Evolutionary conservation across 2,888 invertebrate species (phyloP).

Genomic region (Phyllotreta striolata): DNA sequence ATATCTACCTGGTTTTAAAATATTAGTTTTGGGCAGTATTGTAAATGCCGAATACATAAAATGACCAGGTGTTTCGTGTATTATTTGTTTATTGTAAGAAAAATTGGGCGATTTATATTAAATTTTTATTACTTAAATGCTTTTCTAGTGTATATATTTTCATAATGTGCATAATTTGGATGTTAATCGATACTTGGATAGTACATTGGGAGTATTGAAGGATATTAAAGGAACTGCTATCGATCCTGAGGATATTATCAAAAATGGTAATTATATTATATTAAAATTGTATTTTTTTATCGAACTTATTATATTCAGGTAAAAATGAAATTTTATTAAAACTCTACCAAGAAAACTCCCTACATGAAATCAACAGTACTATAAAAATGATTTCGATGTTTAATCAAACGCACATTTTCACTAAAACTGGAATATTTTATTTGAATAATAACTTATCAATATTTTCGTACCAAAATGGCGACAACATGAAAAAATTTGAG

Average conservation of each 20-base stretch:
- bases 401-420: slow-evolving; percentile 34
- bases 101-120: background rate
- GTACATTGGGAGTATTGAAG: slow-evolving; percentile 10
- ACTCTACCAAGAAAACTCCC: slow-evolving; percentile 10
- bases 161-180: slow-evolving; percentile 11
- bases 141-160: slow-evolving; percentile 9
- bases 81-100: slow-evolving; percentile 19
- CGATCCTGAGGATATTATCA: no score
- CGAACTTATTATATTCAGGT: no score
- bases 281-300: no score
- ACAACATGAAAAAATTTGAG: slow-evolving; percentile 10
- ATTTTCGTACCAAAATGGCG: slow-evolving; percentile 16
- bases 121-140: background rate
- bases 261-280: slow-evolving; percentile 10
- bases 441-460: slow-evolving; percentile 17
- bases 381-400: slow-evolving; percentile 22
- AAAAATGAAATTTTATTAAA: slow-evolving; percentile 13
- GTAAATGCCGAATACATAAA: slow-evolving; percentile 3
- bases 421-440: slow-evolving; percentile 33
- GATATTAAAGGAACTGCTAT: background rate
- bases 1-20: no score
- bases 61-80: slow-evolving; percentile 17
- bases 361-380: slow-evolving; percentile 4
- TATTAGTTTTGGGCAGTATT: no score
- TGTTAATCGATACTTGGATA: slow-evolving; percentile 13